Percentiles rank a stretch among this genome's conserved stretches.
phyloP scores from a whole-genome alignment of 2,888 invertebrate species.

The Monochamus alternatus region DNA sequence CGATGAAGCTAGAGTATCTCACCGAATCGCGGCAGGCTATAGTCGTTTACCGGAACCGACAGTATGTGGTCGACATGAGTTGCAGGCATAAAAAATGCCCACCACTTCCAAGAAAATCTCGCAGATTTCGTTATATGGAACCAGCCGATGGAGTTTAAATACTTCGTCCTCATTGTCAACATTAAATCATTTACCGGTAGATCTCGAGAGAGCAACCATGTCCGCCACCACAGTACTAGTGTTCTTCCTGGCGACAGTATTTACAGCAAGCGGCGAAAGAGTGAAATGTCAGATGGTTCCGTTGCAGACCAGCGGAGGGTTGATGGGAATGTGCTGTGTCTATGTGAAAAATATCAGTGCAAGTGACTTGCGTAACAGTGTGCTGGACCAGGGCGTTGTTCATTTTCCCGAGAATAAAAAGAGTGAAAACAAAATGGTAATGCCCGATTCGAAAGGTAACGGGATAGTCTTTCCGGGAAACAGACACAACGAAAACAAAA shows the following conservation, averaged over 20 bases:
- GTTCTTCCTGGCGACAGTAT: neutral
- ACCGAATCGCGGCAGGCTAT: neutral
- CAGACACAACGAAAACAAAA: neutral
- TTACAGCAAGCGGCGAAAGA: neutral
- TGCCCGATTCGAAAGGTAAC: neutral
- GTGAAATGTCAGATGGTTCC: slow-evolving; percentile 19
- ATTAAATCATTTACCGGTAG: slow-evolving; percentile 2
- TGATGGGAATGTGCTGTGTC: slow-evolving; percentile 18
- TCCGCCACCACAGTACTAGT: neutral
- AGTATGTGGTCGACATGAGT: neutral
- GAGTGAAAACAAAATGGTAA: neutral
- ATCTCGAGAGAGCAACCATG: slow-evolving; percentile 13
- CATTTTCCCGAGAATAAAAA: neutral
- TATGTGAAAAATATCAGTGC: slow-evolving; percentile 16
- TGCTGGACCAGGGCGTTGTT: neutral
- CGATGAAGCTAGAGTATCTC: neutral
- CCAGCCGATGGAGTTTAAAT: slow-evolving; percentile 5
- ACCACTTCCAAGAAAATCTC: slow-evolving; percentile 20
- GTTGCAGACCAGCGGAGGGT: neutral
- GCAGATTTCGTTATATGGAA: slow-evolving; percentile 7
- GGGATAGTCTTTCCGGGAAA: neutral
- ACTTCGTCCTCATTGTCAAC: neutral
- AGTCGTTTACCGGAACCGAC: neutral
- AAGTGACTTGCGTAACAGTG: neutral
- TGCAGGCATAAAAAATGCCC: slow-evolving; percentile 11